These are phyloP conservation scores for Tachycineta bicolor DNA, from an alignment of 2,113 vertebrate species.

Conservation along the genomic window DNA sequence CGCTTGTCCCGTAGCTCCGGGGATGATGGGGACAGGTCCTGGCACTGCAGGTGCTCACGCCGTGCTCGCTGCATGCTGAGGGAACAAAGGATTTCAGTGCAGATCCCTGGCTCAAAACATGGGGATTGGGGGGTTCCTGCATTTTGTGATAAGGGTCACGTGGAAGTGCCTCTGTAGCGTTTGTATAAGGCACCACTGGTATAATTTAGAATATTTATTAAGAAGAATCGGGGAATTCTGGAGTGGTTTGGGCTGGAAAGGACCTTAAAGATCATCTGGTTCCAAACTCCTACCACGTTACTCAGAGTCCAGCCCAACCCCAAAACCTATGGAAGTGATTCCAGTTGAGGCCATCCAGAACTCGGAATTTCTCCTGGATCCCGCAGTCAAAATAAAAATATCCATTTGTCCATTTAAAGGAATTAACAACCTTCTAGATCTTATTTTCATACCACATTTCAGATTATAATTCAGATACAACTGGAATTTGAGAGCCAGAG, in stretches of 20 bases:
- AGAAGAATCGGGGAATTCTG: background rate
- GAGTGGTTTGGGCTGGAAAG: background rate
- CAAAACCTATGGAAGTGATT: background rate
- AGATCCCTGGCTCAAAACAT: fast-evolving
- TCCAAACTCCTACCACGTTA: background rate
- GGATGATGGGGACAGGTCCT: conserved; percentile 72
- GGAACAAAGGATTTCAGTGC: background rate
- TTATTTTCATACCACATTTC: background rate
- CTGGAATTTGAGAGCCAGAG: background rate
- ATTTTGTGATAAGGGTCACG: fast-evolving
- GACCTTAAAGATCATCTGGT: background rate
- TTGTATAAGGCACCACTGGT: fast-evolving
- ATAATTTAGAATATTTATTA: fast-evolving
- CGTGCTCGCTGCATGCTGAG: conserved; percentile 89
- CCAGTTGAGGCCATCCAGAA: background rate
- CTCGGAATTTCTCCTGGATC: background rate
- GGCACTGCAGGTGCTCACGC: conserved; percentile 85
- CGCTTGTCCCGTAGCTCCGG: conserved; percentile 77
- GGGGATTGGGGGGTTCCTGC: fast-evolving
- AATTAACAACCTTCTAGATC: no score
- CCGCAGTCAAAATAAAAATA: background rate
- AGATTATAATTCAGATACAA: background rate
- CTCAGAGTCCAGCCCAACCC: background rate
- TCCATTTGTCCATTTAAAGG: background rate
- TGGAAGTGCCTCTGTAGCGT: fast-evolving